Conservation (phyloP, 2,888 invertebrate genomes). For the Crossocerus cetratus region DNA sequence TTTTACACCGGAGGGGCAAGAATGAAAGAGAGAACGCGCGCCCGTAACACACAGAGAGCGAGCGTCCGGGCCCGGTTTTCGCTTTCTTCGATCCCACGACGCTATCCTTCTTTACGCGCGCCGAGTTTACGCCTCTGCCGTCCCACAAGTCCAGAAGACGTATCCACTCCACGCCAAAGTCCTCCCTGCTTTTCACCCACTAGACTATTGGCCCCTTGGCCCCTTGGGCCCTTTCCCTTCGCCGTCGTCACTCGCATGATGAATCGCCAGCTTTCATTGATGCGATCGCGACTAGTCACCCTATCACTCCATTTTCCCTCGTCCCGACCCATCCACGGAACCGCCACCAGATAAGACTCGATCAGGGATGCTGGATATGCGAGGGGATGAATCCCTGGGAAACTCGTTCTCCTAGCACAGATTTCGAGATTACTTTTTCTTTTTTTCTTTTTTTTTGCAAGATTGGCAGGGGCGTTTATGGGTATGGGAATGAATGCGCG, state of each 20-base stretch:
- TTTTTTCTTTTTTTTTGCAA: too few relatives aligned
- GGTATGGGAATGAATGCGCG: too few relatives aligned
- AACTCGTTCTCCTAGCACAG: too few relatives aligned
- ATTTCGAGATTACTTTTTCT: too few relatives aligned
- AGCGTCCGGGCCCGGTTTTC: slow-evolving; percentile 45
- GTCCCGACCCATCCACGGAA: not conserved
- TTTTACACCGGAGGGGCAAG: slow-evolving; percentile 19
- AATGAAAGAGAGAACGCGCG: slow-evolving; percentile 13
- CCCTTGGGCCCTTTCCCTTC: slow-evolving; percentile 17
- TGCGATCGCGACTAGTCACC: not conserved
- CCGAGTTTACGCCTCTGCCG: slow-evolving; percentile 5
- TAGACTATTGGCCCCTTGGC: slow-evolving; percentile 48
- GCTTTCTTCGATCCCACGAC: slow-evolving; percentile 50
- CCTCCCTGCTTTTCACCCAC: slow-evolving; percentile 48
- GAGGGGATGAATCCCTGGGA: too few relatives aligned
- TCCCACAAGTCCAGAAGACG: slow-evolving; percentile 4
- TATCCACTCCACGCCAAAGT: slow-evolving; percentile 57
- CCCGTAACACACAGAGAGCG: slow-evolving; percentile 13
- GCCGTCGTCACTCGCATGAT: not conserved
- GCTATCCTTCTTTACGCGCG: slow-evolving; percentile 43
- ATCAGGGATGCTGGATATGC: too few relatives aligned
- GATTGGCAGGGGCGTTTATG: too few relatives aligned
- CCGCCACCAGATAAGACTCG: too few relatives aligned
- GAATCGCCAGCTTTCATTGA: not conserved
- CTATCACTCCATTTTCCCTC: not conserved